Evolutionary conservation across 2,888 invertebrate genomes (phyloP).

Genomic region (Anoncus sp.): DNA sequence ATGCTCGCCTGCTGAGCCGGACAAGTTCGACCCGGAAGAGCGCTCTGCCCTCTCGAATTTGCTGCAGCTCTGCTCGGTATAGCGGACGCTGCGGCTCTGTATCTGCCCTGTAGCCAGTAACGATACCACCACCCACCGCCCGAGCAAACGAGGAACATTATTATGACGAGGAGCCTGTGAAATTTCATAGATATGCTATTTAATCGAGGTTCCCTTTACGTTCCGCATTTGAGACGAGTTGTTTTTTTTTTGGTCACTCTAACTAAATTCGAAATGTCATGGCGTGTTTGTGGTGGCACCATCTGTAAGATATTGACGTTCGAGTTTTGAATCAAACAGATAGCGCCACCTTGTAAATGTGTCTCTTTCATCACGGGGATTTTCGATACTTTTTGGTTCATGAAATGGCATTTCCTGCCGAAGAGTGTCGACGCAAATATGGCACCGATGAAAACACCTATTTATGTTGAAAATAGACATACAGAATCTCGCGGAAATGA

Average conservation of each 20-base stretch:
- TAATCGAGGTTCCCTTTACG: neutral
- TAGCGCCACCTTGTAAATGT: neutral
- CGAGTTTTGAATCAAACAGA: neutral
- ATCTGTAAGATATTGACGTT: slow-evolving; percentile 12
- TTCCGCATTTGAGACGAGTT: neutral
- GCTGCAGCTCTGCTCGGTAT: slow-evolving; percentile 76
- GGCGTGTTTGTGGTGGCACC: slow-evolving; percentile 2
- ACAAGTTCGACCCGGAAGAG: slow-evolving; percentile 75
- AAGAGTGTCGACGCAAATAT: no score
- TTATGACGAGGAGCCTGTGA: slow-evolving; percentile 84
- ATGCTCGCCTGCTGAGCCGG: slow-evolving; percentile 81
- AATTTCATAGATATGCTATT: slow-evolving; percentile 6
- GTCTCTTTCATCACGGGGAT: no score
- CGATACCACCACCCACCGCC: slow-evolving; percentile 86
- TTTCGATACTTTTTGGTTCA: no score
- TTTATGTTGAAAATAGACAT: no score
- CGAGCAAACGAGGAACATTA: slow-evolving; percentile 85
- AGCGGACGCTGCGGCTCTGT: slow-evolving; percentile 78
- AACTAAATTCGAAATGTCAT: neutral
- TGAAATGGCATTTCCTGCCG: no score
- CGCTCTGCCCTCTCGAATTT: slow-evolving; percentile 74
- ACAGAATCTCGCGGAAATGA: no score
- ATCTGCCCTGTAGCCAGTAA: slow-evolving; percentile 83
- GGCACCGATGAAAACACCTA: no score
- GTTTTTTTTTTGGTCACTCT: neutral